Evolutionary conservation across 2,888 invertebrate genomes (phyloP).

Genomic region (Ectemnius cavifrons): DNA sequence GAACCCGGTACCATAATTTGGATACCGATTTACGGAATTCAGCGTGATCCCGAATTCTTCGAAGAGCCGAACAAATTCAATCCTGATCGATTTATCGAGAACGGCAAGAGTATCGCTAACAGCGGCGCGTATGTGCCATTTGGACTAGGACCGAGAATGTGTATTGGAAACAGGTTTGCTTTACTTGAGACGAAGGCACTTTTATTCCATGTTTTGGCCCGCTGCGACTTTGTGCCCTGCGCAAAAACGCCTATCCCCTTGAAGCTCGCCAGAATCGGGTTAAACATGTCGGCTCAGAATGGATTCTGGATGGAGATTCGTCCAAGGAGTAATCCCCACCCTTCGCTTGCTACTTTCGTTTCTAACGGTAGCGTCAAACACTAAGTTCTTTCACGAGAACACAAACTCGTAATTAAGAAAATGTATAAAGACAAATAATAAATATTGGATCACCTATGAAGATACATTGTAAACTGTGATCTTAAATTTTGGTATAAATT

Average conservation of each 20-base stretch:
- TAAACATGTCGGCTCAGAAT: conserved; percentile 43
- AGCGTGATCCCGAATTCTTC: conserved; percentile 77
- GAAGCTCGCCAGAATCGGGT: conserved; percentile 21
- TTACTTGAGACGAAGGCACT: conserved; percentile 55
- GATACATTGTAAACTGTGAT: too few species aligned
- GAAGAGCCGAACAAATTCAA: conserved; percentile 78
- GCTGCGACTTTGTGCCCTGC: conserved; percentile 47
- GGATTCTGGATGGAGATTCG: conserved; percentile 56
- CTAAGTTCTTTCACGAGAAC: too few species aligned
- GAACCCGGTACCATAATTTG: conserved; percentile 69
- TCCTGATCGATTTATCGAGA: conserved; percentile 77
- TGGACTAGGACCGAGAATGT: conserved; percentile 72
- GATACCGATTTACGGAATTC: conserved; percentile 75
- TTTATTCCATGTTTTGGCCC: conserved; percentile 51
- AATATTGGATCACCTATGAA: too few species aligned
- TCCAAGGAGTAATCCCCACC: conserved; percentile 48
- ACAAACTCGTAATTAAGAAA: too few species aligned
- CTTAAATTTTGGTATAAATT: too few species aligned
- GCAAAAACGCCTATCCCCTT: conserved; percentile 52
- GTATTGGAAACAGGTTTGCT: conserved; percentile 68
- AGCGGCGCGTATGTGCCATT: conserved; percentile 70
- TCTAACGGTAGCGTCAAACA: not conserved
- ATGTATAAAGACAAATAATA: too few species aligned
- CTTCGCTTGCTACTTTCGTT: not conserved
- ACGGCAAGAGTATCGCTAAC: conserved; percentile 70